Conservation (phyloP, 92 coral and sea anemone species). For the Diadumene lineata region DNA sequence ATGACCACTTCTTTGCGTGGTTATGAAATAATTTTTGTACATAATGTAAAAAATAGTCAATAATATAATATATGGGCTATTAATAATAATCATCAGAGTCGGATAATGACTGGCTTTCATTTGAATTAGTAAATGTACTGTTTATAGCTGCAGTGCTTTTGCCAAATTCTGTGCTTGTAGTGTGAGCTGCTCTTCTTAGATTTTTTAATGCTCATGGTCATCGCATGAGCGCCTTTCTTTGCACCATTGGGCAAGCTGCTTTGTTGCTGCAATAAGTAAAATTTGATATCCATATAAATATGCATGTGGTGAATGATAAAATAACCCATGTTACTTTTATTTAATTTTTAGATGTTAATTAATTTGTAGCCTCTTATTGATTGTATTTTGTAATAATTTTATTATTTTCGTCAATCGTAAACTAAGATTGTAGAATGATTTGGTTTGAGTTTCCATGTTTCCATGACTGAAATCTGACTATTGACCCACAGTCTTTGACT, state of each 20-base stretch:
- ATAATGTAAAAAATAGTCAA: too few relatives aligned
- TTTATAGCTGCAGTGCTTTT: too few relatives aligned
- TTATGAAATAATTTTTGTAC: too few relatives aligned
- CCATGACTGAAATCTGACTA: not conserved
- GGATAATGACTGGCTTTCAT: too few relatives aligned
- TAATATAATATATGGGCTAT: too few relatives aligned
- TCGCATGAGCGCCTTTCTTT: constrained; percentile 2
- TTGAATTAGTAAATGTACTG: too few relatives aligned
- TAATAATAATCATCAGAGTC: too few relatives aligned
- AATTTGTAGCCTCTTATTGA: not conserved
- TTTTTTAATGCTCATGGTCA: constrained; percentile 6
- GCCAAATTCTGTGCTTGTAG: too few relatives aligned
- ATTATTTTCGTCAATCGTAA: not conserved
- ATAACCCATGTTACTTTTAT: not conserved
- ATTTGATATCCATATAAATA: too few relatives aligned
- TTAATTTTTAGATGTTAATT: not conserved
- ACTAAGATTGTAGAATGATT: not conserved
- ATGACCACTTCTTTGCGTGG: too few relatives aligned
- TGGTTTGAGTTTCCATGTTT: not conserved
- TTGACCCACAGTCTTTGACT: not conserved
- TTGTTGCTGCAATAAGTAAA: not conserved
- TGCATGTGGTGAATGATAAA: too few relatives aligned
- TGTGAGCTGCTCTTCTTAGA: not conserved
- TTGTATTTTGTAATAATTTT: not conserved
- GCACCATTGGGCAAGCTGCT: not conserved